These are phyloP conservation scores for Aselliscus stoliczkanus DNA, from an alignment of 2,797 vertebrate species.

Conservation along the genomic window DNA sequence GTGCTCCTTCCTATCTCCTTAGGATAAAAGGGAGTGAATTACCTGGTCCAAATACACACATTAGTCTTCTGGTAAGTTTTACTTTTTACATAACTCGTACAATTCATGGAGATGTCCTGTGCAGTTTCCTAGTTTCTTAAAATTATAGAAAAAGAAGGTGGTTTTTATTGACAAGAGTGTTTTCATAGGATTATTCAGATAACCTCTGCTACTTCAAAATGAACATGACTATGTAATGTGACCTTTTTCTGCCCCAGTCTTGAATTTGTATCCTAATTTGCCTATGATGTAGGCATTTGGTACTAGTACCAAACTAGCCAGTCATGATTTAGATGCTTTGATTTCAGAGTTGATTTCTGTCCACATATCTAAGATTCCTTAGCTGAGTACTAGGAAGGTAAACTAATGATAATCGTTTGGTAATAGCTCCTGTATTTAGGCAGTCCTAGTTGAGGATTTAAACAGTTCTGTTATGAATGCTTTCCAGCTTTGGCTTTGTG, in stretches of 20 bases:
- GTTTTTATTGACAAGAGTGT: neutral
- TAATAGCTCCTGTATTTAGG: neutral
- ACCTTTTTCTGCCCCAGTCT: neutral
- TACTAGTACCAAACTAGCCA: neutral
- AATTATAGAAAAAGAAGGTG: neutral
- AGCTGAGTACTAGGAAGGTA: neutral
- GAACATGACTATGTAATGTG: neutral
- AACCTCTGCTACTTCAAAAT: neutral
- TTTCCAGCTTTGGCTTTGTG: slow-evolving; percentile 11
- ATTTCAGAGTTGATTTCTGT: neutral
- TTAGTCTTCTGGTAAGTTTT: neutral
- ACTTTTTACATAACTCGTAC: neutral
- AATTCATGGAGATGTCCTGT: neutral
- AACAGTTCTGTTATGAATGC: neutral
- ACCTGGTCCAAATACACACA: neutral
- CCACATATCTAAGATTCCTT: neutral
- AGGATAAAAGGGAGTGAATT: neutral
- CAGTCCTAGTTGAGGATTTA: neutral
- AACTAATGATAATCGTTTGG: neutral
- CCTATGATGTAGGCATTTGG: neutral
- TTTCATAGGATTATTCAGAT: neutral
- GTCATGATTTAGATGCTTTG: neutral
- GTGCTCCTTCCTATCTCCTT: neutral
- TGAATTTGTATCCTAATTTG: neutral
- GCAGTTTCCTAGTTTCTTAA: neutral